Evolutionary conservation across 2,797 vertebrate genomes (phyloP).

Genomic region (Hippoglossus hippoglossus): DNA sequence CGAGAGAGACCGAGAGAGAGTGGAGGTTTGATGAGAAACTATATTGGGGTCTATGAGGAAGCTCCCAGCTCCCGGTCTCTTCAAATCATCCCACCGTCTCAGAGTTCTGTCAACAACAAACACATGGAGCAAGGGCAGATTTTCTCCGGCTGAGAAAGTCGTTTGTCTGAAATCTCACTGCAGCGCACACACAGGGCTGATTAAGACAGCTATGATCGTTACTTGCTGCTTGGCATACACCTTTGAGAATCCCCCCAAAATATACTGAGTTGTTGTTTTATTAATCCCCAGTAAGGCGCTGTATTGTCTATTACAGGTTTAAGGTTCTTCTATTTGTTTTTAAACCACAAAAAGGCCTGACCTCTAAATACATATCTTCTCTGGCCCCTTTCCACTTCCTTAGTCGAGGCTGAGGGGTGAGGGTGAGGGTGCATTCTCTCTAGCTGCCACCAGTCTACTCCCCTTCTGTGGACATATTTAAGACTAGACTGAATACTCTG

Average conservation of each 20-base stretch:
- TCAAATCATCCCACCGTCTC: slow-evolving; percentile 65
- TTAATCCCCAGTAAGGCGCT: not conserved
- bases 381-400: too few relatives aligned
- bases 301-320: too few relatives aligned
- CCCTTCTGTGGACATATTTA: too few relatives aligned
- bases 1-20: not conserved
- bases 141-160: slow-evolving; percentile 63
- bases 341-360: too few relatives aligned
- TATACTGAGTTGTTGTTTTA: slow-evolving; percentile 19
- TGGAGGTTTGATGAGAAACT: slow-evolving; percentile 43
- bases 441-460: too few relatives aligned
- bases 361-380: too few relatives aligned
- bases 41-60: slow-evolving; percentile 44
- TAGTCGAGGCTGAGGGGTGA: too few relatives aligned
- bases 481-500: too few relatives aligned
- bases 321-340: too few relatives aligned
- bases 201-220: not conserved
- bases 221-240: slow-evolving; percentile 46
- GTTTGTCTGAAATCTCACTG: slow-evolving; percentile 56
- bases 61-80: slow-evolving; percentile 43
- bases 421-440: too few relatives aligned
- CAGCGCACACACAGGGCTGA: too few relatives aligned
- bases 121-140: slow-evolving; percentile 54
- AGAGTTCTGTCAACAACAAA: slow-evolving; percentile 65
- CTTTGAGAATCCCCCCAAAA: slow-evolving; percentile 9